Conservation (phyloP, 2,113 vertebrate genomes). For the Gavia stellata region DNA sequence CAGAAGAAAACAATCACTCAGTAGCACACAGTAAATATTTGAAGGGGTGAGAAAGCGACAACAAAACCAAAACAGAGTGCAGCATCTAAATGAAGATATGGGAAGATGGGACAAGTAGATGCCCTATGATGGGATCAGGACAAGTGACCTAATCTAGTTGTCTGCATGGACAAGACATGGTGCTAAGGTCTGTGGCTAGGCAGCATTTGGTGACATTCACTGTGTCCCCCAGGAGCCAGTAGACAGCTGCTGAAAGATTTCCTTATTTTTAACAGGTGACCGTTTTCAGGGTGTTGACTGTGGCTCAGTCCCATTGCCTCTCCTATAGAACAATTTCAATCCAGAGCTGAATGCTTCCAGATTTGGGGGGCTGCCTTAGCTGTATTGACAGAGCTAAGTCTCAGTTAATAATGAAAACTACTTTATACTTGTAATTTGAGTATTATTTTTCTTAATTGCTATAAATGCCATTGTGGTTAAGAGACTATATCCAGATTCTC, state of each 20-base stretch:
- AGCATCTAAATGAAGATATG: background rate
- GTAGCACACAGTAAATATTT: background rate
- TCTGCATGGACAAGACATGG: background rate
- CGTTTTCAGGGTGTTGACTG: background rate
- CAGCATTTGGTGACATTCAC: background rate
- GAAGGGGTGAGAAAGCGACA: background rate
- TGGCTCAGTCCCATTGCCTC: background rate
- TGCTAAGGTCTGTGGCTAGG: background rate
- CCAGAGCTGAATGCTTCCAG: background rate
- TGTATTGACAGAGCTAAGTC: background rate
- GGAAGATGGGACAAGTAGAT: background rate
- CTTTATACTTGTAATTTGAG: background rate
- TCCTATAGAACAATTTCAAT: background rate
- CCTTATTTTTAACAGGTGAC: background rate
- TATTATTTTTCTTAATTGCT: conserved; percentile 35
- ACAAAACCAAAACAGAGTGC: background rate
- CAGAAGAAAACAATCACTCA: background rate
- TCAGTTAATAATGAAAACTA: background rate
- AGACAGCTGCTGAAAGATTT: background rate
- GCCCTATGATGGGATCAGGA: background rate
- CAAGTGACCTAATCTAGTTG: background rate
- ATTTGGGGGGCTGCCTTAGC: background rate
- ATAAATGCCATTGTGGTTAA: background rate
- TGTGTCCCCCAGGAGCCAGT: background rate
- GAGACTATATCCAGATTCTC: background rate